Evolutionary conservation across 2,888 invertebrate species (phyloP).

Genomic region (Thumatha senex): DNA sequence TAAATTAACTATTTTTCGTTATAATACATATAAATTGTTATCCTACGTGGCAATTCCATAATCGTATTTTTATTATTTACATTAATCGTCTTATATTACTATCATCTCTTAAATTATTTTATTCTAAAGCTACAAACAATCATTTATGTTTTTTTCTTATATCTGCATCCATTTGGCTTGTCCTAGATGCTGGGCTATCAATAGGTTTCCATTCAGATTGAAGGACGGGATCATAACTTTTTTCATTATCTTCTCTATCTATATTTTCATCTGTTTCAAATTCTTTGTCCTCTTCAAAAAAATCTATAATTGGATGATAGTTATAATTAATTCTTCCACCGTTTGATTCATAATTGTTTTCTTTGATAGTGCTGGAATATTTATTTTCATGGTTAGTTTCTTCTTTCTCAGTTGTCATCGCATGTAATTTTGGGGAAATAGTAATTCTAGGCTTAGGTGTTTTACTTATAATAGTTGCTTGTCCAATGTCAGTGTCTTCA

Average conservation of each 20-base stretch:
- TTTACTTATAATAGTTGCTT: constrained; percentile 39
- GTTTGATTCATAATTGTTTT: constrained; percentile 50
- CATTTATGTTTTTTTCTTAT: constrained; percentile 32
- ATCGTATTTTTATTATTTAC: constrained; percentile 14
- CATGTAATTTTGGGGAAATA: constrained; percentile 65
- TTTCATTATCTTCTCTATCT: constrained; percentile 67
- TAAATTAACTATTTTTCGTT: neutral
- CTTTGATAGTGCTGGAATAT: constrained; percentile 41
- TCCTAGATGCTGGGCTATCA: constrained; percentile 57
- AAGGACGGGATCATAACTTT: constrained; percentile 50
- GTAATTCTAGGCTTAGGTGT: constrained; percentile 51
- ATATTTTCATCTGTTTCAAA: constrained; percentile 59
- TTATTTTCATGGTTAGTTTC: constrained; percentile 44
- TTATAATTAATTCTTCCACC: constrained; percentile 88
- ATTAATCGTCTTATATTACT: neutral
- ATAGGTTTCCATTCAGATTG: constrained; percentile 81
- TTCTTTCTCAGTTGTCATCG: constrained; percentile 53
- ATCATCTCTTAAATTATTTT: too few species aligned
- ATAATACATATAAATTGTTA: constrained; percentile 15
- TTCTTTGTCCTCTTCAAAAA: constrained; percentile 83
- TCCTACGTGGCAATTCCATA: constrained; percentile 18
- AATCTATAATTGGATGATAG: constrained; percentile 93
- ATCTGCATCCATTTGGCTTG: constrained; percentile 40
- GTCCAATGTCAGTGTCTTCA: constrained; percentile 58
- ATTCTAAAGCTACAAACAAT: neutral